Percentiles rank a stretch among this genome's conserved stretches.
Conservation (phyloP, 2,888 invertebrate species). For the Enoplolaimus lenunculus region DNA sequence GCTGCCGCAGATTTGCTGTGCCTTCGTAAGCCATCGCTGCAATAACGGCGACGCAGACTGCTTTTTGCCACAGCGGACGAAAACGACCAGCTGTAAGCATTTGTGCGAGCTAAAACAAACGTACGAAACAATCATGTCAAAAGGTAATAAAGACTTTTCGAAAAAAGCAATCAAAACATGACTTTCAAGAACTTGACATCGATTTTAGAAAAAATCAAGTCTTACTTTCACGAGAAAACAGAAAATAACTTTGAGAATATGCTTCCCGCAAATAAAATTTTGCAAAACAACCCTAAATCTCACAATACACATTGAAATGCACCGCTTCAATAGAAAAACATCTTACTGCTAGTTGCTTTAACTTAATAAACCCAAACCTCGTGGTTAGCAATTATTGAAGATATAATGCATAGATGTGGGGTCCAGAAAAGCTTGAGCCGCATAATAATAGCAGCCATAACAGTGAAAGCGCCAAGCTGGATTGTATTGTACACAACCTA, state of each 20-base stretch:
- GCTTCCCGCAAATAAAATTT: too few species aligned
- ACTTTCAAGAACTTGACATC: neutral
- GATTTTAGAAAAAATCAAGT: neutral
- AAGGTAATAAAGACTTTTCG: neutral
- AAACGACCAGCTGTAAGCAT: constrained; percentile 10
- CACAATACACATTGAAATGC: too few species aligned
- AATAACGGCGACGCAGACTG: constrained; percentile 47
- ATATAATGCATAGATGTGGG: constrained; percentile 60
- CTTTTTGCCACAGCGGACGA: constrained; percentile 37
- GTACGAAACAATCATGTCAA: neutral
- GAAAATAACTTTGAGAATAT: too few species aligned
- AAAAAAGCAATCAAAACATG: constrained; percentile 2
- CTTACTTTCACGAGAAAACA: too few species aligned
- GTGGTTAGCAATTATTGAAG: constrained; percentile 53
- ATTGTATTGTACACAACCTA: constrained; percentile 53
- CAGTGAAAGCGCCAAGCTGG: constrained; percentile 56
- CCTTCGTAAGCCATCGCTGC: constrained; percentile 50
- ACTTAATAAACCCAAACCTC: too few species aligned
- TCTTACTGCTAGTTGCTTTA: too few species aligned
- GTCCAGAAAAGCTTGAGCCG: constrained; percentile 61
- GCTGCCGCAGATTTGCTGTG: constrained; percentile 47
- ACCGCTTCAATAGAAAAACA: too few species aligned
- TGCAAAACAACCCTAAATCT: too few species aligned
- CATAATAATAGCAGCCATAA: constrained; percentile 63
- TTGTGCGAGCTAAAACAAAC: constrained; percentile 19